Base-by-base conservation (phyloP, 2,113 vertebrate species). In the Cariama cristata region DNA sequence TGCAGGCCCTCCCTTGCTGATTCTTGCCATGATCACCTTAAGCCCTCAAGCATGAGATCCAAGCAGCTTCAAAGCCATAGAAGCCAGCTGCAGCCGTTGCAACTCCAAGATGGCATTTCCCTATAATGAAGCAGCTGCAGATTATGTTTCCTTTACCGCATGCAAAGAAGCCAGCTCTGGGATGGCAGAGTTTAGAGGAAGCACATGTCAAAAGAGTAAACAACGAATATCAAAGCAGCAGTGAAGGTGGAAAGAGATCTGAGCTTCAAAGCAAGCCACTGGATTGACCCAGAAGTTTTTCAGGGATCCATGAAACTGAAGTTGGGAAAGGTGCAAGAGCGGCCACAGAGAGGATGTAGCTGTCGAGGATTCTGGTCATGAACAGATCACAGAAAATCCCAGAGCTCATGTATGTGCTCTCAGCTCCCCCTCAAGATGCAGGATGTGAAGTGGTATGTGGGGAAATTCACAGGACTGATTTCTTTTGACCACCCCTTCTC, bases 401-500 rank as follows among this genome's bases (percentile, higher is more conserved):
- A 91, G 84, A 90, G 90, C 92, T 97, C 63, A 21, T 94, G 49
- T 20, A 62, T 76, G 87, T 96, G 93, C 95, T 96, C 81, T 94
- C 95, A 95, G 95, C 95, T 97, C 93, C 95, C 93, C 81, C 90
- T 94, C 95, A 97, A 95, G 97, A 97, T 40, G 22, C 69, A 93
- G 92, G 82, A 94, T 90, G 77, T 96, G 93, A 94, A 95, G 44
- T 92, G 91, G 73, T 89, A 44, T 6, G 27, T 82, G 74, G 49
- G 67, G 63, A 90, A 92, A 86, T 50, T 18, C 40, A 42, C 1
- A 7, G 64, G 15, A 38, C 35, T 60, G 3, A 24, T 88, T 95
- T 71, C 16, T 93, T 93, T 33, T 44, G 64, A 16, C 30, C 16
- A 4, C 8, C 28, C 26, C 2, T 14, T 86, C n/a, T 89, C 44